phyloP scores from a whole-genome alignment of 1,140 invertebrate genomes.

The Sarcophaga bullata region DNA sequence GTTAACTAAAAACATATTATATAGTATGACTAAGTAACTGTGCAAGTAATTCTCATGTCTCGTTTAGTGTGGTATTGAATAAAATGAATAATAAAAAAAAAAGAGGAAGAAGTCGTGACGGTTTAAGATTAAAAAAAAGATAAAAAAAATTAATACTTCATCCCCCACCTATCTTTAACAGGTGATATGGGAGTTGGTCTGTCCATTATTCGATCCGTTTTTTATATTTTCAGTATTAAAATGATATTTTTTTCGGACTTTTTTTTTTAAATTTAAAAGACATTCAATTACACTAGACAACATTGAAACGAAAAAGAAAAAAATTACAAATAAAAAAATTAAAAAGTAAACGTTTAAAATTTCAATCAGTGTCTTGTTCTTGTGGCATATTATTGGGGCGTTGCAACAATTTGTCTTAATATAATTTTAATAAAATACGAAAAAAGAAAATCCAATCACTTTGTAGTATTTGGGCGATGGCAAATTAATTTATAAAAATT shows the following conservation, averaged over 20 bases:
- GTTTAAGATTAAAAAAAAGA: too few relatives aligned
- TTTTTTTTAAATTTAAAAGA: not conserved
- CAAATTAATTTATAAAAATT: too few relatives aligned
- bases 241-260: not conserved
- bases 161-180: not conserved
- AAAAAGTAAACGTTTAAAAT: not conserved
- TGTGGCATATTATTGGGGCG: not conserved
- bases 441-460: too few relatives aligned
- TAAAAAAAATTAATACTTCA: too few relatives aligned
- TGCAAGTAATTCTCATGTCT: not conserved
- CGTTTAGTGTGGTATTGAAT: too few relatives aligned
- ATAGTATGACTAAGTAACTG: not conserved
- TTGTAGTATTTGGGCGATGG: too few relatives aligned
- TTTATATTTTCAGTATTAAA: not conserved
- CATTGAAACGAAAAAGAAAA: not conserved
- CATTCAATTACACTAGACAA: not conserved
- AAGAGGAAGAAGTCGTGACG: too few relatives aligned
- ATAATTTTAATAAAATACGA: not conserved
- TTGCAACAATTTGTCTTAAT: slow-evolving; percentile 3
- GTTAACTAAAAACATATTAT: not conserved
- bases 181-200: not conserved
- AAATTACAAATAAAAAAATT: not conserved
- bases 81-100: too few relatives aligned
- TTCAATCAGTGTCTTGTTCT: not conserved
- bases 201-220: not conserved